Conservation (phyloP, 2,888 invertebrate genomes). For the Ennomos quercinarius region DNA sequence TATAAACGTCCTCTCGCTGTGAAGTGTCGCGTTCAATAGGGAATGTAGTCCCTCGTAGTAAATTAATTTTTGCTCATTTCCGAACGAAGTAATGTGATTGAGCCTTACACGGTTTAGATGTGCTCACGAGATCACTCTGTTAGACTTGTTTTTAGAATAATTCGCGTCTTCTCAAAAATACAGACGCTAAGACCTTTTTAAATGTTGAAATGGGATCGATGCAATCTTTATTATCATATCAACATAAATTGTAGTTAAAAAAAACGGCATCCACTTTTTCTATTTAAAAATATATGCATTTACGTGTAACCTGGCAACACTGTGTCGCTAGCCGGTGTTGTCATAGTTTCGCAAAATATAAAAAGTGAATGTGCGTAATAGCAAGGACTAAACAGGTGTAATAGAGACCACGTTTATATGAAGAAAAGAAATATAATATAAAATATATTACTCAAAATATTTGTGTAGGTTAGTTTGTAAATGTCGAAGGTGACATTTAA, state of each 20-base stretch:
- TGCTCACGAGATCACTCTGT: conserved; percentile 32
- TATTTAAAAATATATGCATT: conserved; percentile 44
- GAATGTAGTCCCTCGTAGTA: conserved; percentile 15
- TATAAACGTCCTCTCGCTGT: conserved; percentile 23
- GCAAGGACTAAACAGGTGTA: conserved; percentile 66
- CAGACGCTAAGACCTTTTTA: conserved; percentile 27
- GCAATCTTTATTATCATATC: conserved; percentile 62
- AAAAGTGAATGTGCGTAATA: conserved; percentile 49
- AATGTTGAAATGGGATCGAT: conserved; percentile 48
- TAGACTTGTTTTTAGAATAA: conserved; percentile 28
- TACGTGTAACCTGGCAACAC: conserved; percentile 35
- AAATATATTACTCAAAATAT: conserved; percentile 53
- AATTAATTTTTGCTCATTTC: conserved; percentile 31
- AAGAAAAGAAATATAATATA: conserved; percentile 54
- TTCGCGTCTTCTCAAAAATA: conserved; percentile 12
- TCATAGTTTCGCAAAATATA: conserved; percentile 26
- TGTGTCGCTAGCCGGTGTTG: conserved; percentile 35
- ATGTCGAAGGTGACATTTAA: conserved; percentile 47
- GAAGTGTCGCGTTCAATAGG: conserved; percentile 16
- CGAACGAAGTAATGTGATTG: conserved; percentile 11
- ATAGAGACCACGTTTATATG: conserved; percentile 67
- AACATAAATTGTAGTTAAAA: conserved; percentile 43
- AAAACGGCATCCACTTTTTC: conserved; percentile 45
- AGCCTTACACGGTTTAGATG: conserved; percentile 31
- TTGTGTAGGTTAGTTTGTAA: conserved; percentile 68